Conservation (phyloP, 2,113 vertebrate genomes). For the Rhinopomastus cyanomelas region DNA sequence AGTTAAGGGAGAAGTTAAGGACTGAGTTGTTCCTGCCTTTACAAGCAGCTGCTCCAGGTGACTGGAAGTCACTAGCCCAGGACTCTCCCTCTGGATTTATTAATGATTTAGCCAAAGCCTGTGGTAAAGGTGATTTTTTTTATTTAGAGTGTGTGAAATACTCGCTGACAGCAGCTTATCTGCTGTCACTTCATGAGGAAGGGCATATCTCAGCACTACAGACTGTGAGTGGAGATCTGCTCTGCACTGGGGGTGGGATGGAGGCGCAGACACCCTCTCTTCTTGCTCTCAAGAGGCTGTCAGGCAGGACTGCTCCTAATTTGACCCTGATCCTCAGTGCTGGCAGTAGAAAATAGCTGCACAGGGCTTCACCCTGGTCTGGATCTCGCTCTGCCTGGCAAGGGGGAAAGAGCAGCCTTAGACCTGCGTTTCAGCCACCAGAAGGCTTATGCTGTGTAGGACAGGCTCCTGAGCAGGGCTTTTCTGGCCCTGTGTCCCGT, state of each 20-base stretch:
- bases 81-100: background rate
- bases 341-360: background rate
- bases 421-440: accelerated
- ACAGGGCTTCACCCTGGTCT: background rate
- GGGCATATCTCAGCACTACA: background rate
- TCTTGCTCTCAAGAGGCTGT: background rate
- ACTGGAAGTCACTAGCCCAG: background rate
- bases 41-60: background rate
- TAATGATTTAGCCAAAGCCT: background rate
- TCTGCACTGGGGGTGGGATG: background rate
- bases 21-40: background rate
- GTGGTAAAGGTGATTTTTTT: background rate
- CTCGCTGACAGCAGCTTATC: background rate
- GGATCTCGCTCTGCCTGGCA: background rate
- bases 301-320: background rate
- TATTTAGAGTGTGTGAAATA: background rate
- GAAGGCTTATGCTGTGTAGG: background rate
- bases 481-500: background rate
- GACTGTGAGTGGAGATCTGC: background rate
- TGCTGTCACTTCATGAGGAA: background rate
- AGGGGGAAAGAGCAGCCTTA: background rate
- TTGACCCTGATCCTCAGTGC: background rate
- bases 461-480: background rate
- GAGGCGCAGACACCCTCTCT: background rate
- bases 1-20: background rate